Conservation (phyloP, 2,113 vertebrate genomes). For the Thomomys bottae region DNA sequence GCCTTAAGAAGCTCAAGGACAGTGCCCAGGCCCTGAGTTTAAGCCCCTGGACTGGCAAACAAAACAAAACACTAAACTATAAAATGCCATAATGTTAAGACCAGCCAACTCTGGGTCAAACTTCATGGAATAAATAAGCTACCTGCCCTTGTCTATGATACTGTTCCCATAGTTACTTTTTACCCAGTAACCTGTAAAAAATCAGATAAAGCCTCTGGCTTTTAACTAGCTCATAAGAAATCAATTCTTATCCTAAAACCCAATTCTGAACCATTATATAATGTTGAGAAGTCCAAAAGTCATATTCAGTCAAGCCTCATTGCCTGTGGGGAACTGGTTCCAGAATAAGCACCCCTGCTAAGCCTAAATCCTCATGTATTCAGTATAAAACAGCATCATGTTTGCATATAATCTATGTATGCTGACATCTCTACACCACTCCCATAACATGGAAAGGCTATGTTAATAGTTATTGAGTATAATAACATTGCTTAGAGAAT, state of each 20-base stretch:
- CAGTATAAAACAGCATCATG: background rate
- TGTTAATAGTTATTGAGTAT: background rate
- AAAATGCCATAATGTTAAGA: slow-evolving; percentile 15
- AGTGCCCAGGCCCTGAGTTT: too few species aligned
- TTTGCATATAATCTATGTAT: background rate
- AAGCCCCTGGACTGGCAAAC: too few species aligned
- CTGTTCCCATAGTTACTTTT: slow-evolving; percentile 32
- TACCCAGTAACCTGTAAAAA: background rate
- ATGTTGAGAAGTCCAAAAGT: background rate
- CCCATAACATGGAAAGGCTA: background rate
- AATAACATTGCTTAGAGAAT: background rate
- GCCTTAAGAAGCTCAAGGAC: too few species aligned
- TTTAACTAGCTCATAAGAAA: slow-evolving; percentile 15
- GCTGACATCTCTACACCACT: too few species aligned
- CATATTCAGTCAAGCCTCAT: background rate
- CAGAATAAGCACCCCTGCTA: background rate
- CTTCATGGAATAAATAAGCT: background rate
- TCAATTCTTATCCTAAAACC: background rate
- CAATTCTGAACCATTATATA: background rate
- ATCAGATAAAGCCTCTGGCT: slow-evolving; percentile 18
- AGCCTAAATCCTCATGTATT: background rate
- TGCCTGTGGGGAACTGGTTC: background rate
- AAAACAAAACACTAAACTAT: background rate
- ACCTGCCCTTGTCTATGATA: background rate
- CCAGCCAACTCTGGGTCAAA: background rate